Conservation (phyloP, 2,797 vertebrate species). For the Orientallactaga sibirica region DNA sequence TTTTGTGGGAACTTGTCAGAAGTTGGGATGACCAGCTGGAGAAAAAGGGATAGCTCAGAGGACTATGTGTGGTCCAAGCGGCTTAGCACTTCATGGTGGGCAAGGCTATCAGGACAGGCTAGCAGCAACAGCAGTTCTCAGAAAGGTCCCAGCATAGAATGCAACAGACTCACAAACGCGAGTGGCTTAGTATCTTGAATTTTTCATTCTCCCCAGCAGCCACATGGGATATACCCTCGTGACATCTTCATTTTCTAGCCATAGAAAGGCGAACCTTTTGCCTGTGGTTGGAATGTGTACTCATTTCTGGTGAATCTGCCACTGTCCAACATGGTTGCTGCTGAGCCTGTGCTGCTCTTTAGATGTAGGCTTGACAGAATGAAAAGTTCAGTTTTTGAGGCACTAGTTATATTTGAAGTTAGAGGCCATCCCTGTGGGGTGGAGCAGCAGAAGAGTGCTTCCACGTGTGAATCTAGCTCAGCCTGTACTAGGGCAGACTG, state of each 20-base stretch:
- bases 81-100: not conserved
- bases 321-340: fast-evolving
- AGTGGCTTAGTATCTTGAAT: not conserved
- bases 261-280: not conserved
- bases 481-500: not conserved
- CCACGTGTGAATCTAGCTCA: not conserved
- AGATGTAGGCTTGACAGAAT: not conserved
- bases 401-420: not conserved
- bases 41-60: fast-evolving
- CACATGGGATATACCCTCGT: not conserved
- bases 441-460: not conserved
- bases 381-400: not conserved
- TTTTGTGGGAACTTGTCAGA: not conserved
- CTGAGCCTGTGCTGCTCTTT: not conserved
- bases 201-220: not conserved
- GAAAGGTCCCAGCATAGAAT: not conserved
- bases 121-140: not conserved
- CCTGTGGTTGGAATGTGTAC: not conserved
- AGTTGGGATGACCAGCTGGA: not conserved
- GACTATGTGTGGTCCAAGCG: not conserved
- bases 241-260: not conserved
- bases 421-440: not conserved
- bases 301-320: not conserved
- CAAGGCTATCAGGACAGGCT: not conserved
- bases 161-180: fast-evolving